A percentile compares a stretch with the other conserved stretches of the same genome.
Conservation (phyloP, 2,113 vertebrate species). For the Daboia siamensis region DNA sequence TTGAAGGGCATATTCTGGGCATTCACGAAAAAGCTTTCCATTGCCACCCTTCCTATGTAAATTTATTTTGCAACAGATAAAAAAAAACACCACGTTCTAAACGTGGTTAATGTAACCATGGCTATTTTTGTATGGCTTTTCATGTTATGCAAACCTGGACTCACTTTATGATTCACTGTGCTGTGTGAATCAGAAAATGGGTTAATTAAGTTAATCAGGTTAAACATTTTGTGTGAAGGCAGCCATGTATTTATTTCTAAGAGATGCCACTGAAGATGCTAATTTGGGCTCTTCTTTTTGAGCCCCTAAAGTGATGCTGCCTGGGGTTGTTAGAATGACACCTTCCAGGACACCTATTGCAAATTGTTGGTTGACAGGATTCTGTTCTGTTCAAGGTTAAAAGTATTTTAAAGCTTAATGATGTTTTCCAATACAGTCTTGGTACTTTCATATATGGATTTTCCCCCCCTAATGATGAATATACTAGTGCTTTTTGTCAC, state of each 20-base stretch:
- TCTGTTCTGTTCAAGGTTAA: not conserved
- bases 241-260: not conserved
- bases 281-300: not conserved
- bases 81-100: not conserved
- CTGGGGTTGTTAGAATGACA: not conserved
- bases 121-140: not conserved
- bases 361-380: not conserved
- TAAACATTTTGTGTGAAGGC: not conserved
- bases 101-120: not conserved
- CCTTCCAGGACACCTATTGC: not conserved
- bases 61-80: not conserved
- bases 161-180: not conserved
- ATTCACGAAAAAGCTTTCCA: not conserved
- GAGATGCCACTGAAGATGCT: not conserved
- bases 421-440: not conserved
- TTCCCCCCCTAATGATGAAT: not conserved
- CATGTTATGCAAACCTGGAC: not conserved
- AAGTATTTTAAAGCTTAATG: not conserved
- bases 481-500: accelerated
- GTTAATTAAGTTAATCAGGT: not conserved
- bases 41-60: too few species aligned
- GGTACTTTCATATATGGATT: not conserved
- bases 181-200: not conserved
- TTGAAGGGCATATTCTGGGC: not conserved
- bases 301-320: not conserved